Evolutionary conservation across 1,140 invertebrate species (phyloP).

Genomic region (Drosophila orosa): DNA sequence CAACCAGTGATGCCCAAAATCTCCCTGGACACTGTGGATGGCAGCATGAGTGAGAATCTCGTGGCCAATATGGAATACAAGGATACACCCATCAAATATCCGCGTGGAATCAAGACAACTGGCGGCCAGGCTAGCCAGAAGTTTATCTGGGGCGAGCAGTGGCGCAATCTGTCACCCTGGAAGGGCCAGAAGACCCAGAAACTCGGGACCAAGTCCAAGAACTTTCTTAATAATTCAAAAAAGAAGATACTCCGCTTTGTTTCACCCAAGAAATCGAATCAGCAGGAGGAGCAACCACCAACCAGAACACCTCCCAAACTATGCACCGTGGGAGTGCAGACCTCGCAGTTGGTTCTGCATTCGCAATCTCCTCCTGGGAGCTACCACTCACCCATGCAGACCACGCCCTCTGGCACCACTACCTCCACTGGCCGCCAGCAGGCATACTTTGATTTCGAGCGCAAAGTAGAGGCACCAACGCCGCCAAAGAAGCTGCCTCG

Average conservation of each 20-base stretch:
- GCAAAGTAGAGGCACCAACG: conserved; percentile 66
- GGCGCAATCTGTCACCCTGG: conserved; percentile 73
- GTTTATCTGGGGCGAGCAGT: conserved; percentile 75
- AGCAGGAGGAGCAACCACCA: neutral
- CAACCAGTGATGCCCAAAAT: conserved; percentile 58
- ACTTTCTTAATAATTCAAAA: conserved; percentile 72
- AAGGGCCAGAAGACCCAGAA: conserved; percentile 36
- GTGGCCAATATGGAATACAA: conserved; percentile 72
- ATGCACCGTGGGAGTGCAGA: conserved; percentile 74
- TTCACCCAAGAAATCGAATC: conserved; percentile 73
- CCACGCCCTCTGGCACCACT: conserved; percentile 57
- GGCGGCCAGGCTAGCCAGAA: conserved; percentile 58
- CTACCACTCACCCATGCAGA: conserved; percentile 76
- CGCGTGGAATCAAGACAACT: conserved; percentile 1
- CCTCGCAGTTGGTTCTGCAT: conserved; percentile 57
- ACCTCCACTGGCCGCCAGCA: conserved; percentile 36
- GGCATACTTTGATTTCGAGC: conserved; percentile 72
- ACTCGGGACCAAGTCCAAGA: conserved; percentile 59
- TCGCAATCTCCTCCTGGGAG: conserved; percentile 77
- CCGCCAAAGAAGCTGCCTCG: conserved; percentile 65
- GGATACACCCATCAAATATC: conserved; percentile 72
- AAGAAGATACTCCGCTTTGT: conserved; percentile 79
- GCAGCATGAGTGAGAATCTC: conserved; percentile 63
- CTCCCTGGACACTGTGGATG: conserved; percentile 77
- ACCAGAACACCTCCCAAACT: conserved; percentile 15